Base-by-base conservation (phyloP, 2,113 vertebrate species). In the Dipodomys merriami region DNA sequence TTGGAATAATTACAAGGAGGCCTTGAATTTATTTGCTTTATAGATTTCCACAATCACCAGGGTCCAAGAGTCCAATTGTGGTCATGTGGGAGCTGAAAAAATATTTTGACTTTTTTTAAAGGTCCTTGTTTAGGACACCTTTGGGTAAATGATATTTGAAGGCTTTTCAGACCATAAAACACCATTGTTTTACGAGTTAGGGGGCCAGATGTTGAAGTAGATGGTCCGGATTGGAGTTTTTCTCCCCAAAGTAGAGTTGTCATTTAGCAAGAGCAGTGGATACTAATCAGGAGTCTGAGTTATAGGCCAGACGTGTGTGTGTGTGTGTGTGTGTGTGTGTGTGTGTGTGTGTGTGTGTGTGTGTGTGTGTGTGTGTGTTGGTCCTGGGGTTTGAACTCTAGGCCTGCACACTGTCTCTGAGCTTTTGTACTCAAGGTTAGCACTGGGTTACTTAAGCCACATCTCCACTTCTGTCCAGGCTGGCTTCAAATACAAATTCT, bases 1-100 rank as follows among this genome's bases (percentile, higher is more conserved):
- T 91, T 95, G 95, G 92, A 93, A 90, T 88, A 95, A 90, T 86
- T 93, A 78, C 88, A 91, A 74, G 79, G 85, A 74, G 60, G 65
- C 85, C 88, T 94, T 95, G 85, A 85, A 82, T 94, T 91, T 83
- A 64, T 91, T 71, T 84, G 68, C 29, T 94, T 82, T 80, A 71
- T 91, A 60, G 35, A 83, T 83, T 80, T 72, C 83, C 25, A 88
- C 20, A 82, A 60, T 89, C 73, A 53, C 84, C 6, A 8, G 68
- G n/a, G 25, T 39, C 29, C 46, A 81, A 49, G 85, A 83, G 69
- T 60, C 53, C 88, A 82, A 73, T 22, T 57, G 90, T 57, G 73
- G 77, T 76, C 22, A 18, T 91, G 57, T 62, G 44, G 84, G 85
- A 77, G 73, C 60, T 91, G 90, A 81, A 78, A 94, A 95, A 94